Evolutionary conservation across 2,888 invertebrate genomes (phyloP).

Genomic region (Catotricha subobsoleta): DNA sequence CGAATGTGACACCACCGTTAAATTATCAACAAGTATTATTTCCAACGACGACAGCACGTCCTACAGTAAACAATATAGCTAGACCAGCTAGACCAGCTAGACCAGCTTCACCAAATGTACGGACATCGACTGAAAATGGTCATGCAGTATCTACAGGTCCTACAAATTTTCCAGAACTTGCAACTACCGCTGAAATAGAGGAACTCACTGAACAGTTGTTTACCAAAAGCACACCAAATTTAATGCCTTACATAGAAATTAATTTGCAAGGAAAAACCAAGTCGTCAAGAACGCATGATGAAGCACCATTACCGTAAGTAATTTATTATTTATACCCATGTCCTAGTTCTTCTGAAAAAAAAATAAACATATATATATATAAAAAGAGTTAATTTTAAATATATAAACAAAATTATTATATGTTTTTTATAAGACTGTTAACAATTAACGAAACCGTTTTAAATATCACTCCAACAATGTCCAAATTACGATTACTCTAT

Average conservation of each 20-base stretch:
- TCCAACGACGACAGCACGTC: too few relatives aligned
- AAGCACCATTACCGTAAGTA: constrained; percentile 57
- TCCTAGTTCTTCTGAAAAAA: constrained; percentile 5
- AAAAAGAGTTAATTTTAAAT: neutral
- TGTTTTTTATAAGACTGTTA: constrained; percentile 39
- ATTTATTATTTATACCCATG: neutral
- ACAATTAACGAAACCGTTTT: constrained; percentile 41
- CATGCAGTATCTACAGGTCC: too few relatives aligned
- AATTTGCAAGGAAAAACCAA: constrained; percentile 60
- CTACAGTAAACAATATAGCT: too few relatives aligned
- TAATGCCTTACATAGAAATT: constrained; percentile 45
- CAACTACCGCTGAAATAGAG: constrained; percentile 45
- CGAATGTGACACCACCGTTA: too few relatives aligned
- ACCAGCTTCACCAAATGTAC: too few relatives aligned
- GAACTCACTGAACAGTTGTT: constrained; percentile 52
- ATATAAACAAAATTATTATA: constrained; percentile 13
- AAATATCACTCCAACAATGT: constrained; percentile 48
- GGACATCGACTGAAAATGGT: too few relatives aligned
- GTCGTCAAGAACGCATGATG: constrained; percentile 46
- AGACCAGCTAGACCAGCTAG: too few relatives aligned
- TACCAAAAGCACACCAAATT: constrained; percentile 55
- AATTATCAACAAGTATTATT: too few relatives aligned
- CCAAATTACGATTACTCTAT: constrained; percentile 51
- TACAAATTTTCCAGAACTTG: constrained; percentile 22
- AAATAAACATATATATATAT: neutral